Base-by-base conservation (phyloP, 2,797 vertebrate species). In the Echeneis naucrates region DNA sequence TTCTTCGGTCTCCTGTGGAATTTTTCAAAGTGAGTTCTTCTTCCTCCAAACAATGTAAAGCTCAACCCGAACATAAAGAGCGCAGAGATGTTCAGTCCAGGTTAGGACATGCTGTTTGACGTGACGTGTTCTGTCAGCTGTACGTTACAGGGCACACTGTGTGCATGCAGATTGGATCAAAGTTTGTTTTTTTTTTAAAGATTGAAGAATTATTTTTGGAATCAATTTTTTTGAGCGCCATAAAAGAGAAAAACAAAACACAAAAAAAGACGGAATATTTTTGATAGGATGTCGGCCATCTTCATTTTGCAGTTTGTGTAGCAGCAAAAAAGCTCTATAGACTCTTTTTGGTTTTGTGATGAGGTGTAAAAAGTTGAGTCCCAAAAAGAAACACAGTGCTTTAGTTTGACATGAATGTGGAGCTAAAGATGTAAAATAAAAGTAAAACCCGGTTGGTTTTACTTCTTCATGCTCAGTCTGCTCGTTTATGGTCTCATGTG, bases 171-270 rank as follows among this genome's bases (percentile, higher is more conserved):
- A 69, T 57, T 75, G 68, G 87, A 69, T 80, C 58, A 71, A 78
- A 60, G 14, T 2, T 58, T 16, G 37, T 58, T 76, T 78, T 77
- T 48, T 71, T 70, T 72, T 68, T 67, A 73, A 65, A 70, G 77
- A 85, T 86, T 82, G 75, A 90, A 94, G 67, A 90, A 69, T 89
- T 94, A 93, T 94, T 93, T 94, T 93, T 92, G 78, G 57, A 87
- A 76, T 65, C 62, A 58, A 30, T 30, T 30, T 30, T 30, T 83
- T 91, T 63, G 52, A 33, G 8, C 2, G 32, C 8, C 82, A 75
- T 64, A 78, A 76, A 78, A 21, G 48, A 61, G n/a, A n/a, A n/a
- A n/a, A n/a, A n/a, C n/a, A n/a, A n/a, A n/a, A n/a, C n/a, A n/a
- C n/a, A 66, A 58, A 79, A 72, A 47, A 70, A 80, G 64, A 79